Conservation (phyloP, 2,113 vertebrate species). For the Paramisgurnus dabryanus region DNA sequence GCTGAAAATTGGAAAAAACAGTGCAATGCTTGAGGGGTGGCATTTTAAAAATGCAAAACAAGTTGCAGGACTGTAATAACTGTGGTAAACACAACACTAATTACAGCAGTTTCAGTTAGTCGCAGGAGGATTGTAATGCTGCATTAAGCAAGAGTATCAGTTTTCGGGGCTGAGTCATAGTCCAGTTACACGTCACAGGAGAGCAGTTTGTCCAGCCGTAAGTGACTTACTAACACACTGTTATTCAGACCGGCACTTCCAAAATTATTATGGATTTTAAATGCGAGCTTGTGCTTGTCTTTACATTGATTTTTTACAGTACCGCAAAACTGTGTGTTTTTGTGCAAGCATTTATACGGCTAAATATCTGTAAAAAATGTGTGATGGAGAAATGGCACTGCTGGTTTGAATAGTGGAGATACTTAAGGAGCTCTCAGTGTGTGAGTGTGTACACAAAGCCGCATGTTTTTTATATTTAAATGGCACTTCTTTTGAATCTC, state of each 20-base stretch:
- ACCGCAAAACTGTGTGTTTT: background rate
- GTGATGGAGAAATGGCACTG: background rate
- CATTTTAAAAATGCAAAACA: background rate
- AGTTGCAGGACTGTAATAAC: background rate
- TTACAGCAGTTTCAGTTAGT: slow-evolving; percentile 2
- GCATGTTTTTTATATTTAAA: background rate
- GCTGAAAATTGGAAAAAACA: no score
- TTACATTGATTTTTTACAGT: background rate
- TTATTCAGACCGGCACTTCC: no score
- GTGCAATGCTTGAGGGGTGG: background rate
- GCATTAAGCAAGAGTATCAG: background rate
- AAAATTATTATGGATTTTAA: slow-evolving; percentile 20
- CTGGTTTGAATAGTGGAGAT: background rate
- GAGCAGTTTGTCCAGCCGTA: background rate
- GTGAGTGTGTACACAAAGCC: background rate
- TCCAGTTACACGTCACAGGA: background rate
- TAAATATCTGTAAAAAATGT: background rate
- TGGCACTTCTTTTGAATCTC: background rate
- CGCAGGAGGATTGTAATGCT: background rate
- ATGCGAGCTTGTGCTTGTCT: background rate
- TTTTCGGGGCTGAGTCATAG: background rate
- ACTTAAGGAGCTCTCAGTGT: background rate
- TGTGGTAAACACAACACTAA: background rate
- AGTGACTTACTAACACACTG: background rate
- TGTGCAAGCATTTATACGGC: background rate